Conservation (phyloP, 1,140 invertebrate genomes). For the Drosophila parabipectinata region DNA sequence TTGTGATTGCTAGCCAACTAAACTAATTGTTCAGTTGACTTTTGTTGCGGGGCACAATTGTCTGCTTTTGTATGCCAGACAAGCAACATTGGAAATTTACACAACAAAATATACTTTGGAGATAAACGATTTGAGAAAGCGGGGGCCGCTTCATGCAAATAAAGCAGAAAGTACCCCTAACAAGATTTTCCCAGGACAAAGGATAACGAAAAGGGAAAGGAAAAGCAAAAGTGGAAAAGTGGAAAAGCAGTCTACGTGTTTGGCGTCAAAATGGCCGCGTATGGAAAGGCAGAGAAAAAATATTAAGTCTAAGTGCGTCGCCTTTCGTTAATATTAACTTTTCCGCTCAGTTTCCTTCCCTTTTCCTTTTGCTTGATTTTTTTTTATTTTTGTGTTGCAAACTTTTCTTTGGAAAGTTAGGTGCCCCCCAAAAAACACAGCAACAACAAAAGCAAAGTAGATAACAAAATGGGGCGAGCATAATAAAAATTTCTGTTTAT, state of each 20-base stretch:
- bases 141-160: constrained; percentile 39
- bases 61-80: constrained; percentile 67
- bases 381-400: constrained; percentile 48
- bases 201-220: constrained; percentile 38
- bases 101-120: constrained; percentile 68
- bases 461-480: constrained; percentile 46
- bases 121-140: constrained; percentile 46
- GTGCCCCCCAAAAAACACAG: constrained; percentile 30
- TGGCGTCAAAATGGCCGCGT: constrained; percentile 72
- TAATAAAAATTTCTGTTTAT: constrained; percentile 66
- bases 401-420: constrained; percentile 57
- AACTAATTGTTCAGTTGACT: constrained; percentile 32
- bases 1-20: neutral
- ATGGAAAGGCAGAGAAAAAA: constrained; percentile 31
- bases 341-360: constrained; percentile 72
- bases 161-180: constrained; percentile 59
- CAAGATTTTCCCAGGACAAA: constrained; percentile 71
- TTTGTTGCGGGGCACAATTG: constrained; percentile 29
- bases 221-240: constrained; percentile 30
- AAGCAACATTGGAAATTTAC: constrained; percentile 60
- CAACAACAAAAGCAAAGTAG: constrained; percentile 27
- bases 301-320: constrained; percentile 77
- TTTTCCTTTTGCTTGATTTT: constrained; percentile 61
- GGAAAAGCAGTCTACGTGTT: constrained; percentile 65
- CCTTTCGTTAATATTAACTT: constrained; percentile 79